These are phyloP conservation scores for Brachionus calyciflorus DNA, from an alignment of 1,140 invertebrate genomes.

Conservation along the genomic window DNA sequence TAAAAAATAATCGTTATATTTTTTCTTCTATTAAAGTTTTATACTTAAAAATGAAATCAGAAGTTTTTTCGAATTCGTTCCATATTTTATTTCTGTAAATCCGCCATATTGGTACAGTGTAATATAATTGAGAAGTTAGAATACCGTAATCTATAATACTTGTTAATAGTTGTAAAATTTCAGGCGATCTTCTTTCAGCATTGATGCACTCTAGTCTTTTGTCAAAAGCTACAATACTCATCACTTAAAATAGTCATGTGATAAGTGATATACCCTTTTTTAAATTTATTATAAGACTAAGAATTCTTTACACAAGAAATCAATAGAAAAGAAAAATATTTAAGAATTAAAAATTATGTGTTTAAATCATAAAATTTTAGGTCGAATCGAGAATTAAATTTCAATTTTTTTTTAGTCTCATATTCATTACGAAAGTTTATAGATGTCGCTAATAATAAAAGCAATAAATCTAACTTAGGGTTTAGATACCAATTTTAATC, in stretches of 20 bases:
- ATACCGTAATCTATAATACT: not conserved
- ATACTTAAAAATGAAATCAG: slow-evolving; percentile 21
- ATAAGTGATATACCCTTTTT: too few species aligned
- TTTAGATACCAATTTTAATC: too few species aligned
- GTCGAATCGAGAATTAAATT: too few species aligned
- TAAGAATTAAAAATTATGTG: too few species aligned
- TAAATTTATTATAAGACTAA: too few species aligned
- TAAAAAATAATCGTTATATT: not conserved
- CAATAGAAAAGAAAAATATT: too few species aligned
- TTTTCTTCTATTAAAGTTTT: not conserved
- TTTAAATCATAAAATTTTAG: too few species aligned
- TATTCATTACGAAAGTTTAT: too few species aligned
- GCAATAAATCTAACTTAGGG: too few species aligned
- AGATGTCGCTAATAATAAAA: too few species aligned
- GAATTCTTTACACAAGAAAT: too few species aligned
- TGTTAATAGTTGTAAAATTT: not conserved
- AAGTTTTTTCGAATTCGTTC: slow-evolving; percentile 34
- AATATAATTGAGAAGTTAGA: slow-evolving; percentile 3
- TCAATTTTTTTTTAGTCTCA: not conserved
- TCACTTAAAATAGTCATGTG: too few species aligned
- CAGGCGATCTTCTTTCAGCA: not conserved
- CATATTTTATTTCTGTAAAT: not conserved
- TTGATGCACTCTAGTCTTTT: slow-evolving; percentile 28
- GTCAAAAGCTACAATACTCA: slow-evolving; percentile 39
- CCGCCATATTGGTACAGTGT: slow-evolving; percentile 31